Conservation (phyloP, 1,140 invertebrate genomes). For the Pinna nobilis region DNA sequence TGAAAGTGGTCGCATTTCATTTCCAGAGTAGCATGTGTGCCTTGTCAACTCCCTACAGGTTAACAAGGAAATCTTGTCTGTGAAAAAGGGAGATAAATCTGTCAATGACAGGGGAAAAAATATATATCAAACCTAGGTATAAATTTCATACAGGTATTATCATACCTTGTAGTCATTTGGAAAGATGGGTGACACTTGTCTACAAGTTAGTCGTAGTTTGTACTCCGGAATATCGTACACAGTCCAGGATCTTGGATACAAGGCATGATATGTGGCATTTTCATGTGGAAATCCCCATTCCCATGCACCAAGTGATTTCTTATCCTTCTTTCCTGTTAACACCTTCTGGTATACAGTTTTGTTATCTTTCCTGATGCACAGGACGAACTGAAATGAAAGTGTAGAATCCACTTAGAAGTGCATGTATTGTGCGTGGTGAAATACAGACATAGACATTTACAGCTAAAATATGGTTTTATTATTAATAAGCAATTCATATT, state of each 20-base stretch:
- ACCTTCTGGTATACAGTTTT: constrained; percentile 91
- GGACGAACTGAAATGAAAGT: constrained; percentile 74
- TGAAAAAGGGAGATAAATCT: too few relatives aligned
- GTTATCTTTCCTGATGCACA: constrained; percentile 75
- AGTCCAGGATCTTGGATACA: constrained; percentile 94
- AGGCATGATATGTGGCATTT: constrained; percentile 86
- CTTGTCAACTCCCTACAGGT: too few relatives aligned
- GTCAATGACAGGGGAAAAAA: too few relatives aligned
- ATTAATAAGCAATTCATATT: too few relatives aligned
- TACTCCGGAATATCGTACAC: constrained; percentile 88
- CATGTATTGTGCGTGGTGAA: background rate
- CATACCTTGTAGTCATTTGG: constrained; percentile 86
- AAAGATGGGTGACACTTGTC: constrained; percentile 82
- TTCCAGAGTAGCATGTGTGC: too few relatives aligned
- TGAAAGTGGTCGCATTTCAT: too few relatives aligned
- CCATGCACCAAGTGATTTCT: constrained; percentile 82
- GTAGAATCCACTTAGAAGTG: constrained; percentile 2
- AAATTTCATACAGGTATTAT: too few relatives aligned
- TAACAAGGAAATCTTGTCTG: too few relatives aligned
- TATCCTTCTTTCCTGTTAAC: constrained; percentile 81
- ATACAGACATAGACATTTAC: too few relatives aligned
- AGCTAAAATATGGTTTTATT: too few relatives aligned
- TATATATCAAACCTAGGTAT: too few relatives aligned
- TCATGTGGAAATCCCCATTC: constrained; percentile 79
- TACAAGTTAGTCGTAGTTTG: constrained; percentile 85